These are phyloP conservation scores for Sterna hirundo DNA, from an alignment of 2,113 vertebrate genomes.

Conservation along the genomic window DNA sequence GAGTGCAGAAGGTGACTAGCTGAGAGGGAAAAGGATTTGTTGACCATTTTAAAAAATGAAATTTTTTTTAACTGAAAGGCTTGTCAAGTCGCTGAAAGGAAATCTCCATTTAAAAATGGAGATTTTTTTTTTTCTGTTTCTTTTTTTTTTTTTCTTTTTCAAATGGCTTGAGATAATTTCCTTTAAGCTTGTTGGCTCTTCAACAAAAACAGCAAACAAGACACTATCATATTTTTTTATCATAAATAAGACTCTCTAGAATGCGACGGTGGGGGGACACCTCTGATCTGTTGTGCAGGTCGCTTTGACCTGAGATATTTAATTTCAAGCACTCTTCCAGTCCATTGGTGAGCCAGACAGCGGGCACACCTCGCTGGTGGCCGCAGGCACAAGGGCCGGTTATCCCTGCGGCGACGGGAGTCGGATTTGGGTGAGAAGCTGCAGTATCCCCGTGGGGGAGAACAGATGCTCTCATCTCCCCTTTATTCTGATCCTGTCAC, in stretches of 20 bases:
- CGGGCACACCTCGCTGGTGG: accelerated
- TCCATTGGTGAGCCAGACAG: neutral
- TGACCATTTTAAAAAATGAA: neutral
- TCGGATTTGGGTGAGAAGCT: neutral
- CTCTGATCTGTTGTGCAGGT: neutral
- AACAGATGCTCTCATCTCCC: neutral
- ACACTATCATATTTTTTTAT: neutral
- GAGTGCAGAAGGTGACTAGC: neutral
- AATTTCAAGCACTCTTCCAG: neutral
- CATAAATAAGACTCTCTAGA: neutral
- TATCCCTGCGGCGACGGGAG: accelerated
- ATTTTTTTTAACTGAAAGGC: neutral
- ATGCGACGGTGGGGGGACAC: neutral
- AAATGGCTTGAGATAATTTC: neutral
- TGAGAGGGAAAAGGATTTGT: neutral
- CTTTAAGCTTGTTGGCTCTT: neutral
- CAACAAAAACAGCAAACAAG: neutral
- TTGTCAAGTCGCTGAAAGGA: neutral
- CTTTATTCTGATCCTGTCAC: accelerated
- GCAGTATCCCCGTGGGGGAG: neutral
- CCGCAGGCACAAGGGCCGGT: neutral
- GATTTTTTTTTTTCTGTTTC: too few relatives aligned
- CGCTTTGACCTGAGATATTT: neutral
- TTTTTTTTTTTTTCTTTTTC: neutral
- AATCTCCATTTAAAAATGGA: neutral